These are phyloP conservation scores for Apis laboriosa DNA, from an alignment of 1,140 invertebrate species.

Conservation along the genomic window DNA sequence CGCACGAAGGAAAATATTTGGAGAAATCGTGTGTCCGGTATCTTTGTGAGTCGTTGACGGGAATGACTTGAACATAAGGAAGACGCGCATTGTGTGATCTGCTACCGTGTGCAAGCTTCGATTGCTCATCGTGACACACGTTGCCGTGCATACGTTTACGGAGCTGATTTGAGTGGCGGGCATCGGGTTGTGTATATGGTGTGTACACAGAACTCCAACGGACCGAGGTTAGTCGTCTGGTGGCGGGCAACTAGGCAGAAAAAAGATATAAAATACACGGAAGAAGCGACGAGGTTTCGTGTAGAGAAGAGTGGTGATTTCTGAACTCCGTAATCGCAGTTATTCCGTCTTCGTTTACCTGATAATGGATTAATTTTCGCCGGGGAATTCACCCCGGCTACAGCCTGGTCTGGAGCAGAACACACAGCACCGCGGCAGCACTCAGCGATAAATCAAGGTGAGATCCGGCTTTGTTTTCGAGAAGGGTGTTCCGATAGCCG, in stretches of 20 bases:
- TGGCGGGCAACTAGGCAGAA: background rate
- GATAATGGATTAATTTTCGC: conserved; percentile 70
- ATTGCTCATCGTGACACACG: conserved; percentile 27
- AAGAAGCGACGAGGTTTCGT: conserved; percentile 12
- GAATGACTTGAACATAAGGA: conserved; percentile 6
- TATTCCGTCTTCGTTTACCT: conserved; percentile 26
- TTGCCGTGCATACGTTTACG: conserved; percentile 47
- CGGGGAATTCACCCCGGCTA: conserved; percentile 48
- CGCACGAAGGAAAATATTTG: conserved; percentile 38
- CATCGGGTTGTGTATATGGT: background rate
- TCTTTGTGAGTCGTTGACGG: conserved; percentile 8
- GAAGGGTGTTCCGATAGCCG: conserved; percentile 58
- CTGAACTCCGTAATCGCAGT: background rate
- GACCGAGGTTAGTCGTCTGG: background rate
- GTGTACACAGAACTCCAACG: background rate
- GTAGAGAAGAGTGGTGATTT: background rate
- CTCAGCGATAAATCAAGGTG: conserved; percentile 66
- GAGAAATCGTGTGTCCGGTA: conserved; percentile 30
- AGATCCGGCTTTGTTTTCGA: conserved; percentile 68
- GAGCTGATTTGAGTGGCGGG: conserved; percentile 51
- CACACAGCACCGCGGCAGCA: conserved; percentile 26
- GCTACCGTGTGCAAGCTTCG: conserved; percentile 35
- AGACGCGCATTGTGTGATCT: conserved; percentile 42
- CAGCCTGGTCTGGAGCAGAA: conserved; percentile 5
- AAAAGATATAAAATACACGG: conserved; percentile 1